Evolutionary conservation across 2,888 invertebrate species (phyloP), one percentile per base, ranked within the genome.

Genomic region (Drosophila meridiana): DNA sequence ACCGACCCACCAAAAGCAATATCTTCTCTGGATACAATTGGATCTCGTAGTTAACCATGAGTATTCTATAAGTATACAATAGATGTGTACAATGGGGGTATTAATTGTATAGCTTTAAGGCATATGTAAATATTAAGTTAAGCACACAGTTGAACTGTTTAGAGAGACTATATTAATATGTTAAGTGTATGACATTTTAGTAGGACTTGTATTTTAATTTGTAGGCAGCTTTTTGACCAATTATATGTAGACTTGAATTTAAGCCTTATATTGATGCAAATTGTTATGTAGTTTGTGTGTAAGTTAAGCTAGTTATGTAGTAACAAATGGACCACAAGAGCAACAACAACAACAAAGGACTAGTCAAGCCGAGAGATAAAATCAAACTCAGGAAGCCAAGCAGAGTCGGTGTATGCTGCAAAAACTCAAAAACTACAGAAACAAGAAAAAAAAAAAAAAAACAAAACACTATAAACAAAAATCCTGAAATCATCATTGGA

Each of bases 81-180:
- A n/a, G 28, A 36, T 38, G 36, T 48, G 28, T 38, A 38, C n/a
- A 30, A 20, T 50, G 62, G 68, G 80, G 78, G 65, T 6, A 32
- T 4, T 48, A 3, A n/a, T 11, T 58, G 26, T 13, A 42, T 36
- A 38, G 59, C 26, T 30, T 36, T 58, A 71, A 63, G 28, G 36
- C 36, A 6, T 14, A 14, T 58, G 20, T 48, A 40, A 30, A 40
- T 47, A 52, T 34, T 43, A 69, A 69, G 57, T 20, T 66, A 76
- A 75, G 67, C 38, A 40, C n/a, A 63, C 63, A 68, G 79, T 79
- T 68, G n/a, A 79, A 72, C 62, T 79, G 76, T 68, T 50, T 43
- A 63, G 40, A 48, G 32, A 14, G 34, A 30, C 50, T 40, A 32
- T 50, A 32, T 40, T 48, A 28, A 30, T 43, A 28, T 58, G 20